Base-by-base conservation (phyloP, 2,888 invertebrate species). In the Azorinus chamasolen region DNA sequence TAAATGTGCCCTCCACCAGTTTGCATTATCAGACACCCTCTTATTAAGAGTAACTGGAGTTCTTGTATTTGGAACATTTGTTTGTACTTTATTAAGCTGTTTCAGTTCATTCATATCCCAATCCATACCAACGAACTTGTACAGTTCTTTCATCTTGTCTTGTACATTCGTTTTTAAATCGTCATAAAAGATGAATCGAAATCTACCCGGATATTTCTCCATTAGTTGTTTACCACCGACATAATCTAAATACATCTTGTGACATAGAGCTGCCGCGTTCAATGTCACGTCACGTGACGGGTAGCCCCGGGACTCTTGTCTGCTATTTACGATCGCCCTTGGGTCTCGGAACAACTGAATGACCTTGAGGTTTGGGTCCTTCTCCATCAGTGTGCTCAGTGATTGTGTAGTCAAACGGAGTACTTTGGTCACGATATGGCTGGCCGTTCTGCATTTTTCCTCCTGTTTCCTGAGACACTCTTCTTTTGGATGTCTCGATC, bases 131-230 rank as follows among this genome's bases (percentile, higher is more conserved):
- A 71, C 37, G 59, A 71, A 79, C 18, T 74, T 55, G 39, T 65
- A 63, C 62, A 79, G 43, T n/a, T 37, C 58, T 37, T 58, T 24
- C 24, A 79, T 66, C 18, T 63, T 58, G 6, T 39, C 58, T 37
- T 25, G n/a, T 0, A 63, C 48, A 43, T 74, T 46, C 10, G 51
- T 46, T 51, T 62, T 74, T 16, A 79, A 57, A 27, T 79, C 79
- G 45, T 79, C 79, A 39, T 79, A 79, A n/a, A 74, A 70, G 1
- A 70, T 59, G n/a, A 79, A 62, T 57, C 66, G 70, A 20, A 79
- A 70, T 32, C 74, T 65, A 20, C 41, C 45, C 18, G 79, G 79
- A 24, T 41, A 79, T 48, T 70, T 66, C 25, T 65, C n/a, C 20
- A 46, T 32, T 2, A 79, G 50, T 22, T n/a, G 16, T 25, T 61